Conservation (phyloP, 2,113 vertebrate species). For the Brevimyrus niger region DNA sequence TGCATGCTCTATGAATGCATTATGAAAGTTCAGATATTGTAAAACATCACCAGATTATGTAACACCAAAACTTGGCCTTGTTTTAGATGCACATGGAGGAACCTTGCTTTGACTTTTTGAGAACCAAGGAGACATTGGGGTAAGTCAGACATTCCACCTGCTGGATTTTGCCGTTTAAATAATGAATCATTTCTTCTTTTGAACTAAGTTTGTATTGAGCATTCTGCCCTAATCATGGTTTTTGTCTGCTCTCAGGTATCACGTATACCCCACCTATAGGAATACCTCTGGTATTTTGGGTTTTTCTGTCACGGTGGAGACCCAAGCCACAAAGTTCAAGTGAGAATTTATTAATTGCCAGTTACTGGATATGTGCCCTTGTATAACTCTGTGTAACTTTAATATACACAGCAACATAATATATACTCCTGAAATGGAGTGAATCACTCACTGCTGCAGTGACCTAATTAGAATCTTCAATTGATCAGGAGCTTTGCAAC, state of each 20-base stretch:
- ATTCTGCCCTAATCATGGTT: neutral
- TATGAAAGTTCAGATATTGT: neutral
- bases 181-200: neutral
- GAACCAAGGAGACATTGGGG: constrained; percentile 95
- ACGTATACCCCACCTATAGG: constrained; percentile 87
- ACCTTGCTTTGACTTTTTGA: constrained; percentile 92
- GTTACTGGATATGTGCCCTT: neutral
- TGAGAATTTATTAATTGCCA: constrained; percentile 35
- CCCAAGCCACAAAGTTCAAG: constrained; percentile 93
- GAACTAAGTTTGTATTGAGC: neutral
- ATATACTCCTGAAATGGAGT: neutral
- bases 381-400: neutral
- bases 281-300: constrained; percentile 93
- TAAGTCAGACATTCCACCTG: constrained; percentile 47
- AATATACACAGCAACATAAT: neutral
- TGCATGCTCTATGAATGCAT: no score
- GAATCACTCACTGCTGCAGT: neutral
- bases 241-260: constrained; percentile 65
- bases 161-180: neutral
- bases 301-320: constrained; percentile 91
- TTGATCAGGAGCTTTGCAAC: neutral
- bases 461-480: neutral
- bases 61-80: constrained; percentile 19
- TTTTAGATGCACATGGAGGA: constrained; percentile 98
- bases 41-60: neutral